phyloP scores from a whole-genome alignment of 2,888 invertebrate species.

The Rambutsinella grinnellia region DNA sequence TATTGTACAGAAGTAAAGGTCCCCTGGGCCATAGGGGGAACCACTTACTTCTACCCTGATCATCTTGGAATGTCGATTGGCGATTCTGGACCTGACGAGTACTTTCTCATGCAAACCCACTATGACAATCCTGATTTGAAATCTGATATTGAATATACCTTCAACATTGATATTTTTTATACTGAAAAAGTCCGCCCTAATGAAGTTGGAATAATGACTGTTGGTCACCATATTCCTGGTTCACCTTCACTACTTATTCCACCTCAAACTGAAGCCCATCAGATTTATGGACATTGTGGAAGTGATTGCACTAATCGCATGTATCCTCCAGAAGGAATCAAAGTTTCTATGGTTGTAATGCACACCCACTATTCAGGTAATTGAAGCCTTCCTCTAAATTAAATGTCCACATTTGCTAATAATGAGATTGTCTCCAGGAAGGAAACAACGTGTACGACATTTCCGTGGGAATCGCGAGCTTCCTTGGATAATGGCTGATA shows the following conservation, averaged over 20 bases:
- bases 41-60: no score
- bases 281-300: slow-evolving; percentile 24
- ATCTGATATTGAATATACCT: neutral
- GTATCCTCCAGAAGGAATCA: slow-evolving; percentile 10
- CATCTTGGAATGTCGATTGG: no score
- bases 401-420: no score
- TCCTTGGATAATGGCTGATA: slow-evolving; percentile 77
- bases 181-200: no score
- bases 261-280: slow-evolving; percentile 10
- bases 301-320: slow-evolving; percentile 12
- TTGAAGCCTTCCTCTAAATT: no score
- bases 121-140: slow-evolving; percentile 27
- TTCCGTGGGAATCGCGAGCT: slow-evolving; percentile 82
- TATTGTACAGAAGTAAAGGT: no score
- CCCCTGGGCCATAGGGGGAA: no score
- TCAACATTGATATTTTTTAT: slow-evolving; percentile 33
- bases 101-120: slow-evolving; percentile 28
- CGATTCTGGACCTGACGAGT: slow-evolving; percentile 7
- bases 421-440: no score
- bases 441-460: no score
- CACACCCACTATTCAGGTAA: slow-evolving; percentile 75
- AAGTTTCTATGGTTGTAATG: neutral
- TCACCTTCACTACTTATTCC: slow-evolving; percentile 39
- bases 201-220: slow-evolving; percentile 9
- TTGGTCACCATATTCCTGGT: slow-evolving; percentile 40